Conservation (phyloP, 2,113 vertebrate species). For the Donacobius atricapilla region DNA sequence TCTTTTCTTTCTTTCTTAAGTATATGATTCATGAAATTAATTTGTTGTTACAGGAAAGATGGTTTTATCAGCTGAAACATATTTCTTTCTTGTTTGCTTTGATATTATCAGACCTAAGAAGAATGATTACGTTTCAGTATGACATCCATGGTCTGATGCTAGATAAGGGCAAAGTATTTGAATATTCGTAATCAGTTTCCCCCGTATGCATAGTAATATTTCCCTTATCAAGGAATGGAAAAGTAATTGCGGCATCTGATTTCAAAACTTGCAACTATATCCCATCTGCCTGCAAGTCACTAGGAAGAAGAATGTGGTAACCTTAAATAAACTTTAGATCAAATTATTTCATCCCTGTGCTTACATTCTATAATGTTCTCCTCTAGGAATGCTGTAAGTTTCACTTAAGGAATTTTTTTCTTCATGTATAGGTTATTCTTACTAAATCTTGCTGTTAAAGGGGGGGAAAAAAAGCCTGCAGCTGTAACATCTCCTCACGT, state of each 20-base stretch:
- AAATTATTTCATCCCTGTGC: background rate
- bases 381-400: background rate
- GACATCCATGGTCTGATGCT: background rate
- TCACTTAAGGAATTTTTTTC: background rate
- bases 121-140: background rate
- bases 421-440: background rate
- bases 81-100: slow-evolving; percentile 47
- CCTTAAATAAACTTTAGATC: slow-evolving; percentile 7
- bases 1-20: background rate
- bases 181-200: slow-evolving; percentile 11
- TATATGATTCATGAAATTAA: background rate
- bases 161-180: slow-evolving; percentile 34
- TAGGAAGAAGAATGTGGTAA: background rate
- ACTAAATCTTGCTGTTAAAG: background rate
- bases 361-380: background rate
- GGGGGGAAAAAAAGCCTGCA: background rate
- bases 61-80: slow-evolving; percentile 12
- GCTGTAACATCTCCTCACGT: background rate
- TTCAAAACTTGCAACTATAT: slow-evolving; percentile 32
- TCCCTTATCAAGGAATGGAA: background rate
- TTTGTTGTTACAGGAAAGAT: background rate
- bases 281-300: background rate
- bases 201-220: slow-evolving; percentile 14
- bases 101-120: slow-evolving; percentile 16
- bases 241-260: slow-evolving; percentile 24